A percentile compares a stretch with the other conserved stretches of the same genome.
Conservation (phyloP, 2,797 vertebrate species). For the Eremophila alpestris region DNA sequence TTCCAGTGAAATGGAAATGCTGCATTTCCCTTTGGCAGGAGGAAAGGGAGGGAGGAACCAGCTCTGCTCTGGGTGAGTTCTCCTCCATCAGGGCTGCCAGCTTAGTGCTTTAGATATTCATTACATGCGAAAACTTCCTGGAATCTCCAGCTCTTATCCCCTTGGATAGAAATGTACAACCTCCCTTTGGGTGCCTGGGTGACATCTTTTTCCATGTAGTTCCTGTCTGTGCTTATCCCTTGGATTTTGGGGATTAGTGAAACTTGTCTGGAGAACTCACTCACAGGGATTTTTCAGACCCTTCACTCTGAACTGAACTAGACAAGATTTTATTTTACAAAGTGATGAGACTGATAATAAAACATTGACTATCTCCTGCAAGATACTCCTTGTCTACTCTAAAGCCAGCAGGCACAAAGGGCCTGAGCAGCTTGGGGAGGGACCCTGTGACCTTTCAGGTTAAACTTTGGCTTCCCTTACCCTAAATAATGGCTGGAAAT, state of each 20-base stretch:
- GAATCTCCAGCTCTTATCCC: not conserved
- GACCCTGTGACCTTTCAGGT: not conserved
- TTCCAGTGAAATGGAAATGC: accelerated
- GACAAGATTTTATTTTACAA: not conserved
- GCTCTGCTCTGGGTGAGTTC: not conserved
- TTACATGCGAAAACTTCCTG: not conserved
- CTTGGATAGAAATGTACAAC: not conserved
- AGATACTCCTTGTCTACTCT: accelerated
- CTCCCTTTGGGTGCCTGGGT: not conserved
- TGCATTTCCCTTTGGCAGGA: not conserved
- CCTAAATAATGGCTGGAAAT: not conserved
- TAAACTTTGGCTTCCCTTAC: not conserved
- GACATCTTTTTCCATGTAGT: not conserved
- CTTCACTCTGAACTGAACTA: not conserved
- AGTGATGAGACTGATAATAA: not conserved
- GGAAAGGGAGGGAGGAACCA: not conserved
- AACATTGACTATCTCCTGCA: not conserved
- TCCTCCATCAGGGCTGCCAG: not conserved
- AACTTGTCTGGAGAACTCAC: not conserved
- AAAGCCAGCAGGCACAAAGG: not conserved
- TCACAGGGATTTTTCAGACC: not conserved
- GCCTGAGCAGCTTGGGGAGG: not conserved
- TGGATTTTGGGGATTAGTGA: not conserved
- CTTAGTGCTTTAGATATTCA: not conserved
- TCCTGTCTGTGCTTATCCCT: not conserved